These are phyloP conservation scores for Arctocebus calabarensis DNA, from an alignment of 2,797 vertebrate genomes.

Conservation along the genomic window DNA sequence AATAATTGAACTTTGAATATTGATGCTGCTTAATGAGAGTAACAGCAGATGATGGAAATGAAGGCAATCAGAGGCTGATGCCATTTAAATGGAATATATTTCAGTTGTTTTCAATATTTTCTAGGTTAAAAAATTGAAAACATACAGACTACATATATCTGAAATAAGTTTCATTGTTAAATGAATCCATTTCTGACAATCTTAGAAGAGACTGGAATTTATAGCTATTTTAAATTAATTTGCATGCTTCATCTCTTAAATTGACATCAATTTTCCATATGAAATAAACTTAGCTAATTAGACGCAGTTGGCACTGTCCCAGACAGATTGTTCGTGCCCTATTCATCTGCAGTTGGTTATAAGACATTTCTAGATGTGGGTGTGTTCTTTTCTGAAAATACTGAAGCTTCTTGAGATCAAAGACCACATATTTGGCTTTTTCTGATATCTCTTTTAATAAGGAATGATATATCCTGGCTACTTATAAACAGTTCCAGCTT, in stretches of 20 bases:
- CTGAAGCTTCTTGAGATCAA: not conserved
- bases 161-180: slow-evolving; percentile 56
- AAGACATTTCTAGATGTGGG: slow-evolving; percentile 43
- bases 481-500: not conserved
- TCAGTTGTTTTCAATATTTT: slow-evolving; percentile 43
- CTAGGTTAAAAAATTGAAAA: slow-evolving; percentile 46
- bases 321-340: not conserved
- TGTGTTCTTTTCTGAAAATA: slow-evolving; percentile 43
- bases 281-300: slow-evolving; percentile 10
- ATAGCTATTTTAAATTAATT: slow-evolving; percentile 17
- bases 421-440: not conserved
- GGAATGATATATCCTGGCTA: not conserved
- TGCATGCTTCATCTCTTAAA: not conserved
- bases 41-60: slow-evolving; percentile 2
- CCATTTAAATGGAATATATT: slow-evolving; percentile 11
- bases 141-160: not conserved
- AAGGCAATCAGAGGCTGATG: not conserved
- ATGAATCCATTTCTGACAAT: slow-evolving; percentile 38
- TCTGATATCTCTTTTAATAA: not conserved
- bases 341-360: not conserved
- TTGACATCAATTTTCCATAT: not conserved
- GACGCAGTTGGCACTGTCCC: not conserved
- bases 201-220: slow-evolving; percentile 12
- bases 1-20: not conserved
- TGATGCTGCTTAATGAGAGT: not conserved